Evolutionary conservation across 2,113 vertebrate genomes (phyloP).

Genomic region (Bombycilla garrulus): DNA sequence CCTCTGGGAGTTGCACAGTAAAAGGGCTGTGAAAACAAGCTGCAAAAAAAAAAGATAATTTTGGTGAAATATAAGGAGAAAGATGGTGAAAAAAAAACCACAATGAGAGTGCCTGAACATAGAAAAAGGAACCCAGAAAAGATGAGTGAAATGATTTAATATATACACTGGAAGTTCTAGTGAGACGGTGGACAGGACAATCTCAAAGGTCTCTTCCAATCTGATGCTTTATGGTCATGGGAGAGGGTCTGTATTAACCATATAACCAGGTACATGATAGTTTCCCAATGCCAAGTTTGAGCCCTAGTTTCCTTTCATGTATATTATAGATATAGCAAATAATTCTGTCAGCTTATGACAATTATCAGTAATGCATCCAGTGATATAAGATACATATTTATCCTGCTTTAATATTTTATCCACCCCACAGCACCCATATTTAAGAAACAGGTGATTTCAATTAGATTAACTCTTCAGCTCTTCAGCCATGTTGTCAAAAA

Average conservation of each 20-base stretch:
- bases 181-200: not conserved
- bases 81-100: fast-evolving
- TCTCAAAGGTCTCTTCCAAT: not conserved
- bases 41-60: not conserved
- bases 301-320: not conserved
- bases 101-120: not conserved
- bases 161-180: not conserved
- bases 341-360: not conserved
- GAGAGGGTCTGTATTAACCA: not conserved
- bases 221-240: not conserved
- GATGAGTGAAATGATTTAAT: not conserved
- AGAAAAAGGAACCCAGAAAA: not conserved
- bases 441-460: not conserved
- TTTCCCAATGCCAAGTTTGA: not conserved
- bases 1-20: not conserved
- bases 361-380: not conserved
- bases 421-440: not conserved
- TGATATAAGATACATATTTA: not conserved
- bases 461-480: no score
- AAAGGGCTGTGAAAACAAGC: not conserved
- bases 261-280: fast-evolving
- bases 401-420: not conserved
- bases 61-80: not conserved
- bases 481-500: not conserved
- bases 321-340: not conserved